Conservation (phyloP, 2,797 vertebrate genomes). For the Nannoperca australis region DNA sequence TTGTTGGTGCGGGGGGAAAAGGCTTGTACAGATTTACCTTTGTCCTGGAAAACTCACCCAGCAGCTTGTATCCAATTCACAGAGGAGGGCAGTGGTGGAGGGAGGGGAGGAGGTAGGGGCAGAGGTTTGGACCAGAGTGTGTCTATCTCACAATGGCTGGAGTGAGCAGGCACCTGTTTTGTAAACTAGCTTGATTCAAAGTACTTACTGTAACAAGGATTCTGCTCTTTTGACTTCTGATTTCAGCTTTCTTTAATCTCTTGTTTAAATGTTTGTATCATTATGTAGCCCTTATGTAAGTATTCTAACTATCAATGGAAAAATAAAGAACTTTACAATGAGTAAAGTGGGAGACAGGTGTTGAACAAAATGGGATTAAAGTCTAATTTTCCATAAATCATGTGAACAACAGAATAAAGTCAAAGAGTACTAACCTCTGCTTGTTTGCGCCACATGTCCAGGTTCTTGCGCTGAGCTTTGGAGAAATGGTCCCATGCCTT, state of each 20-base stretch:
- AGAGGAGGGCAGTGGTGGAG: constrained; percentile 57
- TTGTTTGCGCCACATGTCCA: constrained; percentile 99
- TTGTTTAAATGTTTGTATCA: constrained; percentile 8
- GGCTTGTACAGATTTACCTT: constrained; percentile 68
- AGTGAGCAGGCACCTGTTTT: constrained; percentile 39
- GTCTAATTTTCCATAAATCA: constrained; percentile 56
- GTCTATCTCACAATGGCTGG: constrained; percentile 37
- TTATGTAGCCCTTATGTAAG: background rate
- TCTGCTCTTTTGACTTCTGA: constrained; percentile 42
- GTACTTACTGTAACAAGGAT: constrained; percentile 70
- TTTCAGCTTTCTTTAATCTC: background rate
- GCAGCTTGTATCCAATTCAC: constrained; percentile 65
- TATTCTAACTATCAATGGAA: constrained; percentile 21
- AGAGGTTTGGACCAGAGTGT: constrained; percentile 46
- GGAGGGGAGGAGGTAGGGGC: constrained; percentile 56
- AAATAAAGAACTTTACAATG: constrained; percentile 29
- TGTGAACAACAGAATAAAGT: constrained; percentile 48
- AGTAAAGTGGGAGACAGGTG: constrained; percentile 31
- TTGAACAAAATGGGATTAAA: constrained; percentile 43
- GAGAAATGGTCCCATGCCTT: constrained; percentile 99
- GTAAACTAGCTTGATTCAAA: constrained; percentile 38
- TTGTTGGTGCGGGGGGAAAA: constrained; percentile 14
- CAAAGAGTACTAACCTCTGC: constrained; percentile 92
- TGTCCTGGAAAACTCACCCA: constrained; percentile 75
- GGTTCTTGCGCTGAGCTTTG: constrained; percentile 99